phyloP scores from a whole-genome alignment of 1,140 invertebrate species.

The Dryas iulia region DNA sequence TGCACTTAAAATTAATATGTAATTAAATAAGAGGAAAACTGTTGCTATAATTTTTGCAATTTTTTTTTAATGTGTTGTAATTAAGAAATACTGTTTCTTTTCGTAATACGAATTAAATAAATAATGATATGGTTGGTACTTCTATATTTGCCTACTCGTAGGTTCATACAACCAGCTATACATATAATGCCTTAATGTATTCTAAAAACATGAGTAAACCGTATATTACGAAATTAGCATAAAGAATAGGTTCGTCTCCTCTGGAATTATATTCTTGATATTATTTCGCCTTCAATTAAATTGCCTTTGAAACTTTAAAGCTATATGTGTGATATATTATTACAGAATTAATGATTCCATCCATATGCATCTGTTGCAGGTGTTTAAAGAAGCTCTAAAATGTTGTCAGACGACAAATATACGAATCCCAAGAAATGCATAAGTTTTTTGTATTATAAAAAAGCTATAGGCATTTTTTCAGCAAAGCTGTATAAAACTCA shows the following conservation, averaged over 20 bases:
- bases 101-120: too few species aligned
- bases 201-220: slow-evolving; percentile 19
- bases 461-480: too few species aligned
- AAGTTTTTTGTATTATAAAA: too few species aligned
- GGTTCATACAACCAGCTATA: slow-evolving; percentile 7
- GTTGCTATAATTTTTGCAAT: too few species aligned
- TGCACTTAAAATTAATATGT: too few species aligned
- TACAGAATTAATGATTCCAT: background rate
- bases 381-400: background rate
- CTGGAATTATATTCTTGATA: slow-evolving; percentile 7
- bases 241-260: slow-evolving; percentile 16
- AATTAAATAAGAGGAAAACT: too few species aligned
- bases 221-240: slow-evolving; percentile 16
- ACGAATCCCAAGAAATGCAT: background rate
- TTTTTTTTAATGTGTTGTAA: too few species aligned
- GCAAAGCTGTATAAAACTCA: too few species aligned
- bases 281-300: background rate
- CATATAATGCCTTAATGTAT: slow-evolving; percentile 20
- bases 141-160: background rate
- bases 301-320: background rate
- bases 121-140: background rate
- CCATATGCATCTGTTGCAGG: background rate
- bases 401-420: background rate
- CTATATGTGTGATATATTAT: background rate
- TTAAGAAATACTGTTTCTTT: too few species aligned